Evolutionary conservation across 2,113 vertebrate genomes (phyloP).

Genomic region (Petrocephalus zakoni): DNA sequence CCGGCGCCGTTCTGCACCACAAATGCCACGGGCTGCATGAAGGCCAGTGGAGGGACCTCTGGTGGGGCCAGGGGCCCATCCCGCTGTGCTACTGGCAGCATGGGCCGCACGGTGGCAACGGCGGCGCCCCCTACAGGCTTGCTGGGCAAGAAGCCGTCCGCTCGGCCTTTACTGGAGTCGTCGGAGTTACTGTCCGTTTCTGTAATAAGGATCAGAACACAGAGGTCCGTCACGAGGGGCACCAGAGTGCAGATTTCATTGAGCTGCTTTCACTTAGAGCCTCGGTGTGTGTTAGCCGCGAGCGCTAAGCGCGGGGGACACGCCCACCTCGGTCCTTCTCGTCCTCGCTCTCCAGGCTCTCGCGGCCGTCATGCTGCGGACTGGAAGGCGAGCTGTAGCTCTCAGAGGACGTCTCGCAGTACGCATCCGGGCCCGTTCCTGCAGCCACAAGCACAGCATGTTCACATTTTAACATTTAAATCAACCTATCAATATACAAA

Average conservation of each 20-base stretch:
- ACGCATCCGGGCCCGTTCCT: constrained; percentile 71
- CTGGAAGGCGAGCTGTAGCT: constrained; percentile 83
- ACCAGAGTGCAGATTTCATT: not conserved
- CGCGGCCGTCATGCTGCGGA: constrained; percentile 71
- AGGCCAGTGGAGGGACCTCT: constrained; percentile 65
- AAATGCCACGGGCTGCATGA: constrained; percentile 70
- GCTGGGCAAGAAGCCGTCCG: constrained; percentile 51
- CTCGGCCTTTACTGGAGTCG: constrained; percentile 65
- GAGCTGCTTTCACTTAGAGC: not conserved
- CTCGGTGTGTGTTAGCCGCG: not conserved
- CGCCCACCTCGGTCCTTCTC: constrained; percentile 78
- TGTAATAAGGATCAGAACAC: constrained; percentile 29
- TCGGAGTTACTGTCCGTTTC: constrained; percentile 81
- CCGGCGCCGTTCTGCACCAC: constrained; percentile 65
- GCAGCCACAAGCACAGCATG: constrained; percentile 46
- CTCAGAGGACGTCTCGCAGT: constrained; percentile 81
- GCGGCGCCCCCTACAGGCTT: constrained; percentile 28
- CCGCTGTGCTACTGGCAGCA: constrained; percentile 49
- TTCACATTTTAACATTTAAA: not conserved
- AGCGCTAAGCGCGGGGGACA: not conserved
- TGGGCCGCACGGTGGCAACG: constrained; percentile 54
- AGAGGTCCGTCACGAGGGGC: not conserved
- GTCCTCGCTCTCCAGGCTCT: constrained; percentile 80
- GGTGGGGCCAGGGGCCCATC: constrained; percentile 48
- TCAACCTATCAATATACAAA: not conserved